A percentile compares a stretch with the other conserved stretches of the same genome.
Evolutionary conservation across 2,113 vertebrate genomes (phyloP).

Genomic region (Cryptoleucopteryx plumbea): DNA sequence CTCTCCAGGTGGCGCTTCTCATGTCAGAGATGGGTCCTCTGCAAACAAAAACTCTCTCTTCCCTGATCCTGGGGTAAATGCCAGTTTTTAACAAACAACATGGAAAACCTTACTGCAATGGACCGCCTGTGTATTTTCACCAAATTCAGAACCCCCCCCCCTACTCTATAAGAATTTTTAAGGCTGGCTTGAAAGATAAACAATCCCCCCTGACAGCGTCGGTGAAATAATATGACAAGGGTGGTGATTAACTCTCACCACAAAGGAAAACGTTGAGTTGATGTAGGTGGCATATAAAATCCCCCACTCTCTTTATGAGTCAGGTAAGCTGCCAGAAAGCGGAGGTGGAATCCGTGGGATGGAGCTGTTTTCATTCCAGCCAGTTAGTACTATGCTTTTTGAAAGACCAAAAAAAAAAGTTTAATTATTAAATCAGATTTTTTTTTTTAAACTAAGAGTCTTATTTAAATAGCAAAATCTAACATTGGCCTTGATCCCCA

Average conservation of each 20-base stretch:
- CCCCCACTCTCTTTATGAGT: constrained; percentile 55
- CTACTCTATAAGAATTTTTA: not conserved
- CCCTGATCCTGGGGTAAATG: not conserved
- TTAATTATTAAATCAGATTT: not conserved
- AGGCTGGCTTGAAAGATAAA: not conserved
- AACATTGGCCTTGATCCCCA: not conserved
- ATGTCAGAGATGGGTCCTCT: not conserved
- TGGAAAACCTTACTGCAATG: not conserved
- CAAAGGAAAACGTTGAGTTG: constrained; percentile 56
- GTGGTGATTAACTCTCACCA: constrained; percentile 56
- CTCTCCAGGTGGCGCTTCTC: not conserved
- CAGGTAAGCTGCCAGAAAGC: constrained; percentile 49
- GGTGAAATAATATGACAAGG: constrained; percentile 48
- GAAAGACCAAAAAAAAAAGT: not conserved
- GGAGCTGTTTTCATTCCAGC: constrained; percentile 30
- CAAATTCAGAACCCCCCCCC: no score
- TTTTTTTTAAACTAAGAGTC: not conserved
- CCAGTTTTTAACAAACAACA: not conserved
- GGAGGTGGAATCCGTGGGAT: constrained; percentile 29
- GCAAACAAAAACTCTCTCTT: not conserved
- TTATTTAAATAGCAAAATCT: not conserved
- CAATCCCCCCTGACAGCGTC: not conserved
- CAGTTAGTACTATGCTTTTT: not conserved
- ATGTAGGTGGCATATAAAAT: constrained; percentile 46
- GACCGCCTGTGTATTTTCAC: not conserved